phyloP scores from a whole-genome alignment of 2,888 invertebrate genomes.

The Troides helena region DNA sequence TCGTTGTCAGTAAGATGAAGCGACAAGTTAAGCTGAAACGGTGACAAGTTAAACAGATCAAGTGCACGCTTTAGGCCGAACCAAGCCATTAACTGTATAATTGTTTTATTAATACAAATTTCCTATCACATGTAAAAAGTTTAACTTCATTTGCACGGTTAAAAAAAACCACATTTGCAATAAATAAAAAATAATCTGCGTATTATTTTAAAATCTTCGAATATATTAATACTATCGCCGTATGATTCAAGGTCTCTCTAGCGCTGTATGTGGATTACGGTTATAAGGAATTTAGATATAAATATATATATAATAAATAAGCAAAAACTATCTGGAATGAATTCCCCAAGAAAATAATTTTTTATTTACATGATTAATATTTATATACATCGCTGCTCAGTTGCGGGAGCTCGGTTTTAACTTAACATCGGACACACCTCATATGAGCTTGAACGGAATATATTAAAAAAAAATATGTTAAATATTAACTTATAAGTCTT shows the following conservation, averaged over 20 bases:
- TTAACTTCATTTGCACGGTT: slow-evolving; percentile 5
- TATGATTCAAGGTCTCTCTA: slow-evolving; percentile 14
- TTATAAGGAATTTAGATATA: slow-evolving; percentile 8
- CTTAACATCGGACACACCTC: slow-evolving; percentile 9
- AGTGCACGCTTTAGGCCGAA: slow-evolving; percentile 10
- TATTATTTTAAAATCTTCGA: background rate
- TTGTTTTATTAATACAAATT: background rate
- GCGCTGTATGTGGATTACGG: slow-evolving; percentile 27
- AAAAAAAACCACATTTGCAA: slow-evolving; percentile 4
- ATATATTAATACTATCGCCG: slow-evolving; percentile 1
- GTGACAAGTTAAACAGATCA: background rate
- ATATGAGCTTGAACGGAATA: background rate
- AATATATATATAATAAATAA: slow-evolving; percentile 24
- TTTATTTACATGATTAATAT: slow-evolving; percentile 27
- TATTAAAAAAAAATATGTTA: too few relatives aligned
- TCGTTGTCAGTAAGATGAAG: slow-evolving; percentile 16
- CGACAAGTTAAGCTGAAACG: background rate
- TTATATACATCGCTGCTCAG: slow-evolving; percentile 19
- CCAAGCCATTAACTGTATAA: slow-evolving; percentile 11
- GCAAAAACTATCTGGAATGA: slow-evolving; percentile 27
- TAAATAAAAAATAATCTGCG: slow-evolving; percentile 11
- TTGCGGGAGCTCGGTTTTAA: background rate
- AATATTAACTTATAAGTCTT: too few relatives aligned
- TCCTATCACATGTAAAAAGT: slow-evolving; percentile 10
- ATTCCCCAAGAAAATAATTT: slow-evolving; percentile 1